phyloP scores from a whole-genome alignment of 2,888 invertebrate genomes.

The Sicus ferrugineus region DNA sequence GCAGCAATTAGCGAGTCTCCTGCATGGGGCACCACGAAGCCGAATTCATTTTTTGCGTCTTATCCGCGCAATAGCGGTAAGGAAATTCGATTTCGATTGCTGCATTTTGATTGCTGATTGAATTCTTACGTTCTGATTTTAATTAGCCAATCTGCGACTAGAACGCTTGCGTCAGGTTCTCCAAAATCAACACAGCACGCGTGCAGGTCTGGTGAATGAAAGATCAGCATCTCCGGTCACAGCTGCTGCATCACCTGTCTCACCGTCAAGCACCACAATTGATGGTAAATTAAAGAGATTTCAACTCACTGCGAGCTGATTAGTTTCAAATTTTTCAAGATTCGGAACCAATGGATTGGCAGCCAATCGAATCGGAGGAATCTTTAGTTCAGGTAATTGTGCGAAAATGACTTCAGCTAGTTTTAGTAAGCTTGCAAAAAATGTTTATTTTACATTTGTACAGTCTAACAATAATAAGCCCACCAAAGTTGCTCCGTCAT shows the following conservation, averaged over 20 bases:
- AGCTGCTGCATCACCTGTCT: not conserved
- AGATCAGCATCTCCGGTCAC: not conserved
- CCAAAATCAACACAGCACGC: conserved; percentile 31
- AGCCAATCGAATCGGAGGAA: conserved; percentile 33
- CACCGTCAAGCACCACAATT: not conserved
- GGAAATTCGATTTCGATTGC: not conserved
- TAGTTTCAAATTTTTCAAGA: conserved; percentile 29
- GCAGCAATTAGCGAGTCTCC: conserved; percentile 10
- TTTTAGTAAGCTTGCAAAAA: too few relatives aligned
- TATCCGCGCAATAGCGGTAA: conserved; percentile 39
- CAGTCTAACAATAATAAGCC: not conserved
- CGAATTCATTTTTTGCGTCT: conserved; percentile 23
- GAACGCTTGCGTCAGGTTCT: conserved; percentile 44
- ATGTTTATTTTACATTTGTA: not conserved
- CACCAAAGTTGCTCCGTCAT: not conserved
- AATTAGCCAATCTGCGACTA: conserved; percentile 46
- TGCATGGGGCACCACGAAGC: conserved; percentile 22
- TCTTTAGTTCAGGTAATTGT: not conserved
- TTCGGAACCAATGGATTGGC: conserved; percentile 55
- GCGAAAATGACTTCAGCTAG: too few relatives aligned
- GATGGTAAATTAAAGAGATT: not conserved
- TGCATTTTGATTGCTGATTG: not conserved
- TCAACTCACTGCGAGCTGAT: not conserved
- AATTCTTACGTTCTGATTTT: conserved; percentile 6
- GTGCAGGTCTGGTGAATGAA: not conserved